Evolutionary conservation across 1,140 invertebrate species (phyloP), one percentile per base, ranked within the genome.

Genomic region (Rhopalosiphum maidis): DNA sequence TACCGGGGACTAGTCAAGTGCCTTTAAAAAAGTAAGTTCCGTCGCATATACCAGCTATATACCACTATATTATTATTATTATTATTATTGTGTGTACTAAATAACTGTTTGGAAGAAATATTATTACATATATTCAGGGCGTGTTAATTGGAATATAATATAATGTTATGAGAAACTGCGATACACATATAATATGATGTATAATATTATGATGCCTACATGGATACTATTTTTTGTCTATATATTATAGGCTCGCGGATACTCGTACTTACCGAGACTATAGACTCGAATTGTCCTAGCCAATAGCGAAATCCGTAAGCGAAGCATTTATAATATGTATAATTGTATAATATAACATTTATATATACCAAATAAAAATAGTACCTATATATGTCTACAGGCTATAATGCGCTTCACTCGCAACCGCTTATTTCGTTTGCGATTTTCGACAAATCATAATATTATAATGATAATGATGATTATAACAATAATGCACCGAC

Each of bases 11-110:
- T 96, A 98, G 98, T 97, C 98, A 98, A 97, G 98, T 98, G 97
- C 98, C 98, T 98, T 98, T 98, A 96, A 99, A 98, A 97, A 99
- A 98, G 98, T 99, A 96, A 98, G 97, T 97, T n/a, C 18, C 22
- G 37, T 18, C 23, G 41, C 23, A 30, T n/a, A 48, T 25, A 43
- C 23, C 85, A 30, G 8, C 21, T 8, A 22, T 30, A 6, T 55
- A 55, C n/a, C 60, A 30, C 8, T 5, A 68, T 30, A 68, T 68
- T n/a, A n/a, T 46, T 46, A 46, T 46, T 46, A 46, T 46, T 46
- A 18, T 51, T 77, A n/a, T 30, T 30, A 68, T 68, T 77, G 41
- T 43, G 23, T 25, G 41, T 37, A 11, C 60, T 85, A 11, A 85
- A 85, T 85, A 41, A 85, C 43, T 85, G 83, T 51, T 35, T 86